Conservation (phyloP, 2,888 invertebrate genomes). For the Sinohyriopsis cumingii region DNA sequence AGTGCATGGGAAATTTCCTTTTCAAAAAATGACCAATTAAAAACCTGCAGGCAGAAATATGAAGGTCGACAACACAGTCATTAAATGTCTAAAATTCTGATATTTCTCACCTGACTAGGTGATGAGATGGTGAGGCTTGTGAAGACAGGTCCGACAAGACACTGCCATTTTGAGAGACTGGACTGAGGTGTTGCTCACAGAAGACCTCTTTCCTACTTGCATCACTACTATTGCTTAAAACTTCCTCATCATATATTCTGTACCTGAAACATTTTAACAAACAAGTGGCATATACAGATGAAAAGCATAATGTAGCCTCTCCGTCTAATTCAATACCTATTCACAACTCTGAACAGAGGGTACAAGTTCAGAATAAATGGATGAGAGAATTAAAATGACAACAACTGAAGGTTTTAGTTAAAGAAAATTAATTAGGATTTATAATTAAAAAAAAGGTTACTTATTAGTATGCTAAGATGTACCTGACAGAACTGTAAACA, state of each 20-base stretch:
- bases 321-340: not conserved
- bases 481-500: too few species aligned
- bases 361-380: not conserved
- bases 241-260: slow-evolving; percentile 69
- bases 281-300: not conserved
- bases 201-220: slow-evolving; percentile 35
- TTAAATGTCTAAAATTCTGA: too few species aligned
- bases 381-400: not conserved
- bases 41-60: too few species aligned
- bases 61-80: too few species aligned
- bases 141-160: too few species aligned
- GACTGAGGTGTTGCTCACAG: slow-evolving; percentile 15
- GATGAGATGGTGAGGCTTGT: too few species aligned
- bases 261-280: slow-evolving; percentile 52
- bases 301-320: not conserved
- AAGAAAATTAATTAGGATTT: not conserved
- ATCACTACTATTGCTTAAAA: slow-evolving; percentile 58
- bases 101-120: too few species aligned
- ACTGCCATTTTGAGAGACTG: too few species aligned
- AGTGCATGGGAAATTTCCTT: too few species aligned
- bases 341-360: not conserved
- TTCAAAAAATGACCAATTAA: too few species aligned
- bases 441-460: not conserved
- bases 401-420: not conserved
- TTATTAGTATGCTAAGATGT: too few species aligned